Conservation (phyloP, 2,113 vertebrate genomes). For the Perca flavescens region DNA sequence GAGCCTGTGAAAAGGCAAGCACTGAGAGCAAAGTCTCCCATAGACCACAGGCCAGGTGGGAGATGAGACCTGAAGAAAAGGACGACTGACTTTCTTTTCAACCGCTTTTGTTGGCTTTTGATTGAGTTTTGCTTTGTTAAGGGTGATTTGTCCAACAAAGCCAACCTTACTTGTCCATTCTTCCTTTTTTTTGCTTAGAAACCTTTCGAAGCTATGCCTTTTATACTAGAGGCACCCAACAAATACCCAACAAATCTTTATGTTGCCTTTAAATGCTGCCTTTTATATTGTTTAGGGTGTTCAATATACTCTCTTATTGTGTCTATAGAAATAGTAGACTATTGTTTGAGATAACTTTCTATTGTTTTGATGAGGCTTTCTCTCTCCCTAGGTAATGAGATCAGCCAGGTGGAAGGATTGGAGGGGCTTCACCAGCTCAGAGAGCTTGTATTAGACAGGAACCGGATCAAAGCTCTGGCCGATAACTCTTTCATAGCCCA, state of each 20-base stretch:
- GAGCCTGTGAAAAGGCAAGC: conserved; percentile 74
- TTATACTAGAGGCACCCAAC: conserved; percentile 38
- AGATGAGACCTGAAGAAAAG: conserved; percentile 71
- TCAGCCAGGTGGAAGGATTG: conserved; percentile 89
- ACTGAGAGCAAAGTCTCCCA: conserved; percentile 51
- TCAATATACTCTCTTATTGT: conserved; percentile 12
- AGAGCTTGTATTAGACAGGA: conserved; percentile 88
- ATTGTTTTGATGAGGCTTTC: conserved; percentile 33
- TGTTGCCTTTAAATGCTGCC: conserved; percentile 5
- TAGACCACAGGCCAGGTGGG: conserved; percentile 68
- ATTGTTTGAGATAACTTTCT: background rate
- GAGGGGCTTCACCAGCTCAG: conserved; percentile 85
- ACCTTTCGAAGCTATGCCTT: conserved; percentile 26
- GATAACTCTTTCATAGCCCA: conserved; percentile 86
- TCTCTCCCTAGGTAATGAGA: conserved; percentile 86
- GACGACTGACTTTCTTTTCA: conserved; percentile 69
- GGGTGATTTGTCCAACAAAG: conserved; percentile 62
- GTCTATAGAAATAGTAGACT: conserved; percentile 7
- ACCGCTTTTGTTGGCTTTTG: conserved; percentile 63
- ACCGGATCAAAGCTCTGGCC: conserved; percentile 85
- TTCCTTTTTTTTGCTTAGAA: conserved; percentile 40
- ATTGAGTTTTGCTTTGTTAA: conserved; percentile 66
- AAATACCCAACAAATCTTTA: conserved; percentile 23
- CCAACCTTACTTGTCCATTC: conserved; percentile 32
- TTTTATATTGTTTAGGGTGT: conserved; percentile 14